Evolutionary conservation across 1,140 invertebrate genomes (phyloP), one percentile per base, ranked within the genome.

Genomic region (Pogonus chalceus): DNA sequence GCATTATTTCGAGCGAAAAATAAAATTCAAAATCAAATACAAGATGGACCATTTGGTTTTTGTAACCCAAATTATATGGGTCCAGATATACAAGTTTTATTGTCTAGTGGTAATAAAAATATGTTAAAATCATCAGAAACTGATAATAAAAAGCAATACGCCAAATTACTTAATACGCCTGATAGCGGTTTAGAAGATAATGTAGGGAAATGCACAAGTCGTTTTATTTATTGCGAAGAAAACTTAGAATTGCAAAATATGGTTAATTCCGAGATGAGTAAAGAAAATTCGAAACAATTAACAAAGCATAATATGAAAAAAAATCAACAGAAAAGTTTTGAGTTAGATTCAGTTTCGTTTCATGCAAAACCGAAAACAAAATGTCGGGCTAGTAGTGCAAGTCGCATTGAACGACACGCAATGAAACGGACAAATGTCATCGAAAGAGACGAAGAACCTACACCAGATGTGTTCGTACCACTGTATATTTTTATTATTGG

Each of bases 41-140:
- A 23, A 51, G 67, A 78, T 12, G 74, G 75, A 0, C 73, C 74
- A 20, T 80, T 79, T 56, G 81, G 82, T 0, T 85, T 85, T 59
- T 83, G 81, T 53, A 87, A 87, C 65, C 85, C 84, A 1, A 85
- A 87, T 59, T 87, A 87, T 58, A 64, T 85, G 35, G 83, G 82
- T 0, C 73, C 83, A 2, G 81, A 84, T 54, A 75, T 81, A 18
- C 63, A 69, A 56, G 54, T 68, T 54, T 68, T 73, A 60, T 62
- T 67, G 61, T 70, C 56, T 1, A 65, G 64, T 23, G 57, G 53
- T 31, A 58, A 65, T 16, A 60, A 65, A 35, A 65, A 65, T n/a
- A 55, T 64, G 12, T 31, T 31, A 31, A 73, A 74, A 55, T 57
- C 53, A 0, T n/a, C n/a, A n/a, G n/a, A n/a, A n/a, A n/a, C n/a